Base-by-base conservation (phyloP, 2,888 invertebrate species). In the Dinocampus coccinellae region DNA sequence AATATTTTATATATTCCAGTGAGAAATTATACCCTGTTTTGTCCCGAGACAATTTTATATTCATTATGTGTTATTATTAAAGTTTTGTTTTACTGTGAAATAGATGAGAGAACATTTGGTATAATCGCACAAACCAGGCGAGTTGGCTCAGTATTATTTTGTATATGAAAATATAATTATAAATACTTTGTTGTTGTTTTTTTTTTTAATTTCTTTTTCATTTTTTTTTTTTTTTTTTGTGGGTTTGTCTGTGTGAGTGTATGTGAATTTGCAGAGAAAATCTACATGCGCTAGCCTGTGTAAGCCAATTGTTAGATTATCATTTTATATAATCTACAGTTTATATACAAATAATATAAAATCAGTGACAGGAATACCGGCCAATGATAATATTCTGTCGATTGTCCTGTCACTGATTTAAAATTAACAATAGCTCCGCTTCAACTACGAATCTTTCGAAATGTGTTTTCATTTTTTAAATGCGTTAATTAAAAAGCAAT, bases 381-480 rank as follows among this genome's bases (percentile, higher is more conserved):
- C 9, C 29, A 29, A 29, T 34, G 1, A 58, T n/a, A n/a, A n/a
- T n/a, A 58, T 26, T 16, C 4, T n/a, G 16, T 16, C 33, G 13
- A 24, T 29, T 58, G 33, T 58, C 33, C 58, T 58, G 34, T 16
- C 33, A 29, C 26, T 55, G 55, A 24, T 55, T 24, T 24, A 24
- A 55, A n/a, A n/a, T n/a, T n/a, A n/a, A 55, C 26, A 55, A 55
- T 55, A 7, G n/a, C 55, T 26, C 55, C 55, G 55, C 13, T 55
- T 22, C 26, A n/a, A 26, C 16, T 85, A 85, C 86, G 86, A 87
- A 87, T 86, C 86, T 85, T 86, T 85, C 86, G 80, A 72, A 63
- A 67, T 62, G 53, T 62, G 61, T 36, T 34, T 29, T 22, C 9
- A 2, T 55, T 60, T 34, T 53, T 58, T 57, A 26, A 16, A 29